Conservation (phyloP, 2,888 invertebrate genomes). For the Clepsis dumicolana region DNA sequence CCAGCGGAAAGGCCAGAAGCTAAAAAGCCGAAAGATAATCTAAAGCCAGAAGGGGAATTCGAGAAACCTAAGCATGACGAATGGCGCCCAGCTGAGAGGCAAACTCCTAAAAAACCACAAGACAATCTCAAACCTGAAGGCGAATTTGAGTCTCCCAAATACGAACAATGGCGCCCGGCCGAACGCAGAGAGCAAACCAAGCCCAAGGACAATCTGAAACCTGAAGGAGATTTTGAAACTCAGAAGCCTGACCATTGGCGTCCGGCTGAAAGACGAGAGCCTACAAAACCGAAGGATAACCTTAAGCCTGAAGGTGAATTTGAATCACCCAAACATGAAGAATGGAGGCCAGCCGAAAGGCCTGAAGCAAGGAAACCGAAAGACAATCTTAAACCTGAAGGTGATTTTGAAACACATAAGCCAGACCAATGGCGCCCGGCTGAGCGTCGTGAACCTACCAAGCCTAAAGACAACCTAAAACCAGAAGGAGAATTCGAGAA, state of each 20-base stretch:
- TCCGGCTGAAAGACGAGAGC: conserved; percentile 60
- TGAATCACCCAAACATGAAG: conserved; percentile 60
- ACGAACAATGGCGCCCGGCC: conserved; percentile 71
- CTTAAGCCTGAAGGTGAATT: conserved; percentile 87
- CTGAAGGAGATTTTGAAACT: too few relatives aligned
- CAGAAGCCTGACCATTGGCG: too few relatives aligned
- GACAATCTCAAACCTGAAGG: conserved; percentile 88
- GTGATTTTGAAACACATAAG: conserved; percentile 72
- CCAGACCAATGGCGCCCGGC: conserved; percentile 64
- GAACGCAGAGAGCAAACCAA: conserved; percentile 71
- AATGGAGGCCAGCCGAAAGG: conserved; percentile 71
- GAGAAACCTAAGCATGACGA: conserved; percentile 69
- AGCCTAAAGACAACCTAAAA: conserved; percentile 72
- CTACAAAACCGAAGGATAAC: conserved; percentile 65
- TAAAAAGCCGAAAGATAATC: conserved; percentile 85
- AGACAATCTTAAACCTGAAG: conserved; percentile 84
- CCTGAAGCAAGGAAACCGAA: conserved; percentile 63
- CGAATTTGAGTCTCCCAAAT: conserved; percentile 79
- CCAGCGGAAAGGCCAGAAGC: conserved; percentile 66
- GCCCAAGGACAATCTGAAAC: conserved; percentile 80
- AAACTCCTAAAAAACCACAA: conserved; percentile 80
- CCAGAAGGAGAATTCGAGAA: conserved; percentile 69
- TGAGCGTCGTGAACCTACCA: conserved; percentile 63
- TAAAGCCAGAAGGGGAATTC: conserved; percentile 86
- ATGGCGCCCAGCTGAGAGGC: conserved; percentile 82